phyloP scores from a whole-genome alignment of 2,797 vertebrate genomes.

The Gobionotothen gibberifrons region DNA sequence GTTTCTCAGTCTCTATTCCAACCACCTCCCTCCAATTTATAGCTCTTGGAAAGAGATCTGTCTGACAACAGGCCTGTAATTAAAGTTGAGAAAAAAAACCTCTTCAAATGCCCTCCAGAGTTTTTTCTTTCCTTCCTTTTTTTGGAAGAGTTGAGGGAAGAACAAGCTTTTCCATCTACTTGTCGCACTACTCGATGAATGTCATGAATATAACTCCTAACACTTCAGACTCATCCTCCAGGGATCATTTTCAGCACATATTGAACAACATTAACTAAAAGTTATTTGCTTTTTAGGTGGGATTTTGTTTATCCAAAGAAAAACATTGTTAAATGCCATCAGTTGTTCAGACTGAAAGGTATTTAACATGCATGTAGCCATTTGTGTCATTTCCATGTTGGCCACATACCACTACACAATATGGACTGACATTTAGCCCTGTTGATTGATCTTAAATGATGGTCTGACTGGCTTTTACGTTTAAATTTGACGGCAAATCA shows the following conservation, averaged over 20 bases:
- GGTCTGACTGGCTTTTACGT: slow-evolving; percentile 58
- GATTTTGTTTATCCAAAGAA: slow-evolving; percentile 9
- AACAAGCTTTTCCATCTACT: slow-evolving; percentile 55
- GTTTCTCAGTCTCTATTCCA: slow-evolving; percentile 71
- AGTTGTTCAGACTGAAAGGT: slow-evolving; percentile 1
- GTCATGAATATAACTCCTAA: slow-evolving; percentile 23
- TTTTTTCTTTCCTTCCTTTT: slow-evolving; percentile 28
- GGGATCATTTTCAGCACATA: slow-evolving; percentile 13
- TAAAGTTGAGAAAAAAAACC: slow-evolving; percentile 72
- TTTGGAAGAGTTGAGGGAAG: slow-evolving; percentile 45
- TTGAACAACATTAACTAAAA: slow-evolving; percentile 13
- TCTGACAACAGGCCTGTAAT: slow-evolving; percentile 84
- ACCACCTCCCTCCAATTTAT: slow-evolving; percentile 82
- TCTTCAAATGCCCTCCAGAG: slow-evolving; percentile 61
- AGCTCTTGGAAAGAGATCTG: slow-evolving; percentile 84
- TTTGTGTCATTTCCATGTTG: slow-evolving; percentile 26
- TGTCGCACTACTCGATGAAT: slow-evolving; percentile 16
- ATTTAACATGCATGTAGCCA: slow-evolving; percentile 1
- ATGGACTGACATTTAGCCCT: slow-evolving; percentile 47
- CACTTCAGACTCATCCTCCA: slow-evolving; percentile 32
- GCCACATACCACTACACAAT: slow-evolving; percentile 48
- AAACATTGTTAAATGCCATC: not conserved
- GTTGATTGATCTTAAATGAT: slow-evolving; percentile 73
- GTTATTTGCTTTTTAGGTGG: slow-evolving; percentile 17
- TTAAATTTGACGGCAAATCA: slow-evolving; percentile 75